Percentiles rank a stretch among this genome's conserved stretches.
Evolutionary conservation across 2,888 invertebrate genomes (phyloP).

Genomic region (Bellardia bayeri): DNA sequence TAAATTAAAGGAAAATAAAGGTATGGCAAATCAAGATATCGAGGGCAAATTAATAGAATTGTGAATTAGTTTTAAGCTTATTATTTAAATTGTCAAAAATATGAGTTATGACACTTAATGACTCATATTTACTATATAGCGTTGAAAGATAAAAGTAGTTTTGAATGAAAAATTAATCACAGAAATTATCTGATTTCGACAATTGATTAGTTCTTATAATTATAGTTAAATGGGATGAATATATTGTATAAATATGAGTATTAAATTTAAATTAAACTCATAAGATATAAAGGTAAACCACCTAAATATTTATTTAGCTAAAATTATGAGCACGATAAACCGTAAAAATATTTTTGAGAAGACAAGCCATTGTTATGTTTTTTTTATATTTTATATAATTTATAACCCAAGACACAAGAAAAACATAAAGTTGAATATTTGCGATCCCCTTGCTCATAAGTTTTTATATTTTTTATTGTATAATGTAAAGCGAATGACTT

Average conservation of each 20-base stretch:
- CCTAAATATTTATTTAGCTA: background rate
- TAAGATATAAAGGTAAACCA: background rate
- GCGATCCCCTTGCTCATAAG: background rate
- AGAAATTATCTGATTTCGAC: background rate
- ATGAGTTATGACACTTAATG: background rate
- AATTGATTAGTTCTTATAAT: background rate
- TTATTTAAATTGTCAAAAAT: too few relatives aligned
- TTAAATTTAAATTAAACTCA: conserved; percentile 6
- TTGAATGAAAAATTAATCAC: background rate
- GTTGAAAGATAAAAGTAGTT: background rate
- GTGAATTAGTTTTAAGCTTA: too few relatives aligned
- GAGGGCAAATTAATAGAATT: too few relatives aligned
- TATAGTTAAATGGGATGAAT: background rate
- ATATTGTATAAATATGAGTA: background rate
- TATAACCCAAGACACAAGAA: too few relatives aligned
- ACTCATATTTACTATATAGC: background rate
- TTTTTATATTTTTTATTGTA: background rate
- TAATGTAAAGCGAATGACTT: background rate
- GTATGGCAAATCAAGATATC: too few relatives aligned
- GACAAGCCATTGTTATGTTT: too few relatives aligned
- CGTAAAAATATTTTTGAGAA: too few relatives aligned
- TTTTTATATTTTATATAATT: too few relatives aligned
- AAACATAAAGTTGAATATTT: too few relatives aligned
- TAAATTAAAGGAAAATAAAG: too few relatives aligned
- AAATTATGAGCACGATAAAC: background rate